phyloP scores from a whole-genome alignment of 2,797 vertebrate species.

The Cynopterus sphinx region DNA sequence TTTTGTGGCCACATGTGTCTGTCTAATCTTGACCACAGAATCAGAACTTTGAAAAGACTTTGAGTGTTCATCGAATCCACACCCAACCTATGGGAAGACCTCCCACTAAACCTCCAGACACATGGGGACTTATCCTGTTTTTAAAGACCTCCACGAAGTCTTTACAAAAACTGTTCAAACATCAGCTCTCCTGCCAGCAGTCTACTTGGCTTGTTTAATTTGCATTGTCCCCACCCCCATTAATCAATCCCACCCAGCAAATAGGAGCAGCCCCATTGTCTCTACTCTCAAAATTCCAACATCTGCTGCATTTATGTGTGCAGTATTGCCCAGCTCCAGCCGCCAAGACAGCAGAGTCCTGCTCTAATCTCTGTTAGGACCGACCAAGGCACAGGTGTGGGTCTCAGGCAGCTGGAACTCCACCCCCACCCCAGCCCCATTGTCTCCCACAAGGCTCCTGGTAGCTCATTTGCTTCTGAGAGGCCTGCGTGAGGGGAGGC shows the following conservation, averaged over 20 bases:
- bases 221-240: slow-evolving; percentile 59
- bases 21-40: slow-evolving; percentile 70
- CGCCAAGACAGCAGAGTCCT: not conserved
- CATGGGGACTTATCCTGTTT: slow-evolving; percentile 51
- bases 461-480: not conserved
- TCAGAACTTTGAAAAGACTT: slow-evolving; percentile 63
- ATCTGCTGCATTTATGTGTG: slow-evolving; percentile 31
- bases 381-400: slow-evolving; percentile 12
- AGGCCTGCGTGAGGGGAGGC: not conserved
- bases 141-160: slow-evolving; percentile 74
- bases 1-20: slow-evolving; percentile 59
- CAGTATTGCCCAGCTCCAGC: not conserved
- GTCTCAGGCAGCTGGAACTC: not conserved
- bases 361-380: not conserved
- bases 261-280: not conserved
- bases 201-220: slow-evolving; percentile 34
- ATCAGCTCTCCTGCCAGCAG: slow-evolving; percentile 51
- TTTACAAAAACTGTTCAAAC: slow-evolving; percentile 59
- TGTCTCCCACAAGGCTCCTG: not conserved
- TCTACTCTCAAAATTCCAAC: slow-evolving; percentile 21
- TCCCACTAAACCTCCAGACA: slow-evolving; percentile 72
- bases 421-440: not conserved
- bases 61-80: slow-evolving; percentile 67
- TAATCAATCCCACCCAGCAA: slow-evolving; percentile 73
- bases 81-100: slow-evolving; percentile 60